A percentile compares a stretch with the other conserved stretches of the same genome.
Evolutionary conservation across 1,140 invertebrate genomes (phyloP).

Genomic region (Drosophila mojavensis): DNA sequence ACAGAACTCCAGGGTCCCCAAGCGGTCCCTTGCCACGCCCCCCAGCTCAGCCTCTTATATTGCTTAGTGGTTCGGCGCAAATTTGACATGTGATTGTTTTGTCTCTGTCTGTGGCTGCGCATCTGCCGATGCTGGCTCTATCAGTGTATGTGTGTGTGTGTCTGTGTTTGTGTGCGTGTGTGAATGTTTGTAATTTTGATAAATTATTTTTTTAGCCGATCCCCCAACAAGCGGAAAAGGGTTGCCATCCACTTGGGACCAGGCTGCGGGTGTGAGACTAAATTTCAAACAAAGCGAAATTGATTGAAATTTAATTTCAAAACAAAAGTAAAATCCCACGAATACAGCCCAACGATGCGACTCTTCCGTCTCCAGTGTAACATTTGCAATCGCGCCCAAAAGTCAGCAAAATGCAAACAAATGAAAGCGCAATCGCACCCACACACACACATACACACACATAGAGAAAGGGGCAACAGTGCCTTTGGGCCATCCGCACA

Average conservation of each 20-base stretch:
- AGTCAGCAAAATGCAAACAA: constrained; percentile 38
- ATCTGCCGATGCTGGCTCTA: constrained; percentile 45
- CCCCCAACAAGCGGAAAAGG: constrained; percentile 51
- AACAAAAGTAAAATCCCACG: constrained; percentile 40
- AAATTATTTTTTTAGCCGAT: constrained; percentile 76
- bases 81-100: constrained; percentile 82
- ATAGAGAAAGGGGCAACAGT: neutral
- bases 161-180: constrained; percentile 5
- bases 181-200: constrained; percentile 72
- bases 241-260: constrained; percentile 76
- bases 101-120: constrained; percentile 47
- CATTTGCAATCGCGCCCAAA: constrained; percentile 54
- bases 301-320: constrained; percentile 80
- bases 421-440: constrained; percentile 23
- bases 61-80: constrained; percentile 76
- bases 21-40: constrained; percentile 1
- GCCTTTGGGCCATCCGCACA: neutral
- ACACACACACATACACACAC: too few species aligned
- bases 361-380: constrained; percentile 59
- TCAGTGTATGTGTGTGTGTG: constrained; percentile 4
- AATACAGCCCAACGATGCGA: neutral
- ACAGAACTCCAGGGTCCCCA: constrained; percentile 34
- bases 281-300: constrained; percentile 44
- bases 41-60: constrained; percentile 26
- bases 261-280: constrained; percentile 4